Evolutionary conservation across 35 echinoderm and acorn worm species (phyloP).

Genomic region (Diadema setosum): DNA sequence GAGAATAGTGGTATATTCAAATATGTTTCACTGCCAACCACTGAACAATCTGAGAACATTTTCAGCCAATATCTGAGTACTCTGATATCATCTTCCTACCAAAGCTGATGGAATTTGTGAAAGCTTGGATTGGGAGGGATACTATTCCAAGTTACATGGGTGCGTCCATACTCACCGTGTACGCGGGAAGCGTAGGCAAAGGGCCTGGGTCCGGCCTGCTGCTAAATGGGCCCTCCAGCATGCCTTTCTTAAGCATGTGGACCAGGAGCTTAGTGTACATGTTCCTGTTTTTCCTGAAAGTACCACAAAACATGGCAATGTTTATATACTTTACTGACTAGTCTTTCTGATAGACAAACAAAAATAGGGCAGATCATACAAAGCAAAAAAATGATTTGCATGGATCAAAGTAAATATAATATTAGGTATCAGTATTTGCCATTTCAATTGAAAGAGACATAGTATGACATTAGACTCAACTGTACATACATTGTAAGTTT

Average conservation of each 20-base stretch:
- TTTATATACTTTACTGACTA: neutral
- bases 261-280: conserved; percentile 84
- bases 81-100: too few relatives aligned
- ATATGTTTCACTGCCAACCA: too few relatives aligned
- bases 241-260: conserved; percentile 90
- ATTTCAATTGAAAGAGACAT: too few relatives aligned
- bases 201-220: conserved; percentile 73
- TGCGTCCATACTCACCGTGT: conserved; percentile 54
- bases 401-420: neutral
- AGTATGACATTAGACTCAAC: too few relatives aligned
- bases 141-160: too few relatives aligned
- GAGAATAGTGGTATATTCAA: too few relatives aligned
- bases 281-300: conserved; percentile 84
- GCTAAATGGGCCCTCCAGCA: conserved; percentile 84
- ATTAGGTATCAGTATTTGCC: neutral
- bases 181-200: conserved; percentile 68
- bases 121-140: too few relatives aligned
- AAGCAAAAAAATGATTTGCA: neutral
- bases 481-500: too few relatives aligned
- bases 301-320: too few relatives aligned
- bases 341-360: neutral
- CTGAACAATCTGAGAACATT: too few relatives aligned
- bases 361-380: neutral
- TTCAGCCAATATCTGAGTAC: too few relatives aligned
- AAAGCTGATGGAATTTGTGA: too few relatives aligned